phyloP scores from a whole-genome alignment of 2,888 invertebrate species.

The Agrochola circellaris region DNA sequence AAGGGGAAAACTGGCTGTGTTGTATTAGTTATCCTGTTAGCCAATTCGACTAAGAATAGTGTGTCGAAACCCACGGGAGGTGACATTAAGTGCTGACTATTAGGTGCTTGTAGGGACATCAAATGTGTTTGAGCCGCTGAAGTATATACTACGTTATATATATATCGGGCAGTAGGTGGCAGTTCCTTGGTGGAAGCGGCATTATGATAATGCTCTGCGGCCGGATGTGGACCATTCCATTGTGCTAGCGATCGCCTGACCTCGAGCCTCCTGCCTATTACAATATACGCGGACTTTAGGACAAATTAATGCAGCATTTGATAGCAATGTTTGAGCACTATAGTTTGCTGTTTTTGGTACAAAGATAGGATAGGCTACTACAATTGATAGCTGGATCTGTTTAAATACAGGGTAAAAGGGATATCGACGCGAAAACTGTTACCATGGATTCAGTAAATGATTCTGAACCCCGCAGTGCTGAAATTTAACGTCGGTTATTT shows the following conservation, averaged over 20 bases:
- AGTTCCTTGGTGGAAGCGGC: constrained; percentile 86
- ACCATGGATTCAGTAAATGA: too few relatives aligned
- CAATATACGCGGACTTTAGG: constrained; percentile 75
- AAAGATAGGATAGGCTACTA: neutral
- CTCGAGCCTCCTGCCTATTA: constrained; percentile 81
- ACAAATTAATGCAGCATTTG: constrained; percentile 73
- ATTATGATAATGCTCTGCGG: constrained; percentile 86
- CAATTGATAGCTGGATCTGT: neutral
- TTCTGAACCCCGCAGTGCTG: too few relatives aligned
- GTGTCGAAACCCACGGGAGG: neutral
- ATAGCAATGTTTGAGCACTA: constrained; percentile 34
- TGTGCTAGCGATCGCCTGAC: constrained; percentile 85
- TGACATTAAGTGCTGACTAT: neutral
- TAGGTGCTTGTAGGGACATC: constrained; percentile 29
- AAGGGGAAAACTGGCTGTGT: neutral
- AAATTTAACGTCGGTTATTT: too few relatives aligned
- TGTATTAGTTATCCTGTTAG: neutral
- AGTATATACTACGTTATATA: constrained; percentile 38
- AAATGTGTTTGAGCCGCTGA: constrained; percentile 21
- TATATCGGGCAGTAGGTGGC: constrained; percentile 70
- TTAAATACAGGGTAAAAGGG: too few relatives aligned
- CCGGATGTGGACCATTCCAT: constrained; percentile 90
- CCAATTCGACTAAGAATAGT: neutral
- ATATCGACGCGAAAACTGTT: too few relatives aligned
- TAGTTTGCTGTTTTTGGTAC: constrained; percentile 20